Evolutionary conservation across 2,113 vertebrate species (phyloP), one percentile per base, ranked within the genome.

Genomic region (Kryptolebias marmoratus): DNA sequence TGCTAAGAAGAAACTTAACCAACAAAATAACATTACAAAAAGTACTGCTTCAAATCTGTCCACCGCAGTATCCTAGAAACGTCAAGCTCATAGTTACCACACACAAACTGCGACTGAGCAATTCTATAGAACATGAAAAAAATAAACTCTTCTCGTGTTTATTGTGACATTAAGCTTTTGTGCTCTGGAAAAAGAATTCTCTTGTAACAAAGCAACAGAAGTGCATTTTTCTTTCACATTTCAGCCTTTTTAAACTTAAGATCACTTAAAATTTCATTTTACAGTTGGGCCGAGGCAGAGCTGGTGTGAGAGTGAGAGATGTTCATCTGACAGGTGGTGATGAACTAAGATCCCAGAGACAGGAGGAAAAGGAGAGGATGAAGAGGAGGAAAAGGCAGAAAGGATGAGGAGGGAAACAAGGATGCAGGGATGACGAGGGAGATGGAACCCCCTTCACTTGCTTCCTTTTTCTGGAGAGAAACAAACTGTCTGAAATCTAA

Each of bases 261-360:
- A 73, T 75, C 48, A 50, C 71, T 84, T 69, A 60, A 53, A 77
- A 82, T 76, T 54, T 68, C 28, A 52, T 71, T 62, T 80, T 79
- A 82, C 81, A 85, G 76, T 73, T 77, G 86, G 84, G 85, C 68
- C 28, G 74, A 82, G 45, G 58, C 64, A 39, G 67, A 65, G 53
- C 54, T 39, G 39, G 64, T 61, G 61, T 68, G 70, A 62, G 75
- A 42, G 65, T 64, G 64, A 68, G 64, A 79, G 86, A 84, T 22
- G 48, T 77, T 62, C 74, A 85, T 84, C 80, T 90, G 91, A 90
- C 89, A 92, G 85, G 87, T 89, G 88, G 89, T 88, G 90, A 90
- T 60, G 64, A 86, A 87, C 80, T 75, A 58, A 77, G 75, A 85
- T 89, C 83, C 83, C 68, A 67, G 77, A 48, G 47, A 50, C 68